These are phyloP conservation scores for Liasis olivaceus DNA, from an alignment of 2,797 vertebrate genomes.

Conservation along the genomic window DNA sequence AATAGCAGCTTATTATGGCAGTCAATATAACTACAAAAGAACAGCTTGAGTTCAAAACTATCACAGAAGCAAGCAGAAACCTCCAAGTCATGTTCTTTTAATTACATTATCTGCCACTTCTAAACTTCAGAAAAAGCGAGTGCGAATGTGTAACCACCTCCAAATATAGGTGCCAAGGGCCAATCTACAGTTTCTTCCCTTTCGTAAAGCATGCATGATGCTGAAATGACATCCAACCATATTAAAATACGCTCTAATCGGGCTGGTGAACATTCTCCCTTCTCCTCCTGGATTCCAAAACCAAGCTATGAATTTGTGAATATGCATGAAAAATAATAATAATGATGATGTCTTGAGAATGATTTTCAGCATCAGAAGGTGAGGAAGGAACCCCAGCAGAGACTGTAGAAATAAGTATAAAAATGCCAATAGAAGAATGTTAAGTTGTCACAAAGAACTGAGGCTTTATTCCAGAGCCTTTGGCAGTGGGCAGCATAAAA, in stretches of 20 bases:
- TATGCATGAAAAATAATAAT: not conserved
- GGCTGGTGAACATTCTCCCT: not conserved
- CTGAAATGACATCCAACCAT: not conserved
- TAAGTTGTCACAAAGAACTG: not conserved
- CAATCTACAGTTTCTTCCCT: not conserved
- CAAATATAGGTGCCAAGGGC: not conserved
- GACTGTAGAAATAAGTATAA: not conserved
- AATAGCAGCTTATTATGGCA: not conserved
- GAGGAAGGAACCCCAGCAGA: not conserved
- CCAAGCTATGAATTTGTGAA: not conserved
- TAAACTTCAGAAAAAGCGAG: not conserved
- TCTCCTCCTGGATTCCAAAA: not conserved
- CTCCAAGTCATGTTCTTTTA: not conserved
- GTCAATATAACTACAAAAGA: not conserved
- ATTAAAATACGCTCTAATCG: not conserved
- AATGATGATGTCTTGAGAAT: not conserved
- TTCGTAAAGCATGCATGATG: not conserved
- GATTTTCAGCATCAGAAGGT: not conserved
- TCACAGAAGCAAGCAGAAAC: not conserved
- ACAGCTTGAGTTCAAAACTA: not conserved
- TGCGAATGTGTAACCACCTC: not conserved
- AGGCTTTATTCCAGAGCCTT: not conserved
- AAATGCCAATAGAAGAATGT: not conserved
- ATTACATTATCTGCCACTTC: not conserved
- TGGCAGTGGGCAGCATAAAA: not conserved